These are phyloP conservation scores for Drosophila biarmipes DNA, from an alignment of 1,140 invertebrate species.

Conservation along the genomic window DNA sequence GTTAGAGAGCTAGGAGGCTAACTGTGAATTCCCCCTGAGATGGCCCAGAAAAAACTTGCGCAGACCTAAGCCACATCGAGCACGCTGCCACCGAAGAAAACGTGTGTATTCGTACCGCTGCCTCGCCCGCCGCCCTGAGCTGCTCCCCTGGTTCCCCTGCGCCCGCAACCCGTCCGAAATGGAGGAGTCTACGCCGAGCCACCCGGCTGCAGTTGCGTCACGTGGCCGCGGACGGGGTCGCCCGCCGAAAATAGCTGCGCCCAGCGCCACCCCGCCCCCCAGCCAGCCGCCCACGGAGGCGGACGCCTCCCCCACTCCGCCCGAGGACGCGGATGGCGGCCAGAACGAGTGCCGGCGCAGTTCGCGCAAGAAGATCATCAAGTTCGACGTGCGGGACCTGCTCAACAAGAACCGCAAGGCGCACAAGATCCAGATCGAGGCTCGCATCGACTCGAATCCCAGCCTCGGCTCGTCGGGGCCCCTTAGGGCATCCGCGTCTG, in stretches of 20 bases:
- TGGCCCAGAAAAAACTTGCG: background rate
- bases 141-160: no score
- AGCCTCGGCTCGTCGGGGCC: background rate
- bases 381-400: slow-evolving; percentile 76
- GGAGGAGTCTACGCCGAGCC: slow-evolving; percentile 7
- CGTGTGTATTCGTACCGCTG: no score
- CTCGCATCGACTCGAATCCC: slow-evolving; percentile 72
- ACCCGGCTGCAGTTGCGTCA: slow-evolving; percentile 17
- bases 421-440: slow-evolving; percentile 76
- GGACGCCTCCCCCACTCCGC: slow-evolving; percentile 3
- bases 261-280: background rate
- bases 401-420: slow-evolving; percentile 71
- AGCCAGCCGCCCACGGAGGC: background rate
- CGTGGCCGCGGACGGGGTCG: slow-evolving; percentile 40
- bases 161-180: background rate
- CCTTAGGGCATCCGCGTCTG: background rate
- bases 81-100: no score
- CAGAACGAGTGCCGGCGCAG: slow-evolving; percentile 69
- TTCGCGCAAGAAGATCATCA: slow-evolving; percentile 74
- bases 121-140: no score
- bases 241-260: slow-evolving; percentile 20
- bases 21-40: background rate
- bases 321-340: slow-evolving; percentile 3
- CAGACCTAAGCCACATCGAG: background rate
- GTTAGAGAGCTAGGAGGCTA: background rate